Base-by-base conservation (phyloP, 2,888 invertebrate genomes). In the Microchrysa polita region DNA sequence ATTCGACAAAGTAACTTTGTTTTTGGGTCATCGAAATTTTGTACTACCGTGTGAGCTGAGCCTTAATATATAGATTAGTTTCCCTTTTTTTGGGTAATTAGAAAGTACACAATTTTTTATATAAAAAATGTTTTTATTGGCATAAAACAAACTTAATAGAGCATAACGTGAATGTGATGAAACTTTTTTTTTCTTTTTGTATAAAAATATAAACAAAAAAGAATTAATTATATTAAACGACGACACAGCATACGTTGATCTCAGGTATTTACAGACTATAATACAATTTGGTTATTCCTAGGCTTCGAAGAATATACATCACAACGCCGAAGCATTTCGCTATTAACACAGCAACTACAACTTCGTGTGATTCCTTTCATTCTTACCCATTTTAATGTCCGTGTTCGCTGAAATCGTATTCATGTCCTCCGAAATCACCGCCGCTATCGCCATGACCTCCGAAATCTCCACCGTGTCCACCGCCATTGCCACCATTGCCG, bases 331-430 rank as follows among this genome's bases (percentile, higher is more conserved):
- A 18, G 18, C 55, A 18, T 55, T 22, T 10, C 55, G 55, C 12
- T 2, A 16, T n/a, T n/a, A n/a, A n/a, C n/a, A n/a, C n/a, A n/a
- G n/a, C n/a, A n/a, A n/a, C n/a, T n/a, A n/a, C n/a, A n/a, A n/a
- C 44, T 48, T 44, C 18, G 22, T 27, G 7, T 20, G 14, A 20
- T n/a, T n/a, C 22, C 40, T 20, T 55, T 55, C 57, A 34, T 53
- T 48, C 4, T 4, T 44, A 22, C 22, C 23, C 23, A 44, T 67
- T 53, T 69, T 69, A 69, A 60, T 72, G 59, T 59, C 71, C 71
- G 72, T 72, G 60, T 69, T 40, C 55, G 69, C 69, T 57, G 42
- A 69, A 69, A 69, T 69, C 80, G 55, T 82, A 83, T 75, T 82
- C 81, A 7, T 27, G 18, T 16, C 61, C 61, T 18, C 65, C 65